Evolutionary conservation across 2,888 invertebrate species (phyloP).

Genomic region (Phragmatobia fuliginosa): DNA sequence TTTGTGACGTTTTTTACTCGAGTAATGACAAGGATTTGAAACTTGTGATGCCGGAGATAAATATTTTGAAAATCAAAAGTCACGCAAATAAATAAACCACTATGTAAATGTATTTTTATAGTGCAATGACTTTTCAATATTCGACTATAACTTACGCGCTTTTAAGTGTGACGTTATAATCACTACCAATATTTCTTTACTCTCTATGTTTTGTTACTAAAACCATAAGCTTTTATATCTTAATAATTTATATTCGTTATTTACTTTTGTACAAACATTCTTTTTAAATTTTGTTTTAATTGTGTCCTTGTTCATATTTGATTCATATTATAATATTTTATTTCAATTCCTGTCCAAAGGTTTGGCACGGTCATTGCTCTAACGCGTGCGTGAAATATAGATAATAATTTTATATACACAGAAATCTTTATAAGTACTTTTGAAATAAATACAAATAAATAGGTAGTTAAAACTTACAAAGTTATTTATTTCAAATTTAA

Average conservation of each 20-base stretch:
- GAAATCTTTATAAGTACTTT: conserved; percentile 20
- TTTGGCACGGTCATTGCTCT: conserved; percentile 58
- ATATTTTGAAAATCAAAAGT: neutral
- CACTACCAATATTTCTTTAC: conserved; percentile 27
- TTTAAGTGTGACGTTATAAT: conserved; percentile 24
- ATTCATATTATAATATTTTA: conserved; percentile 51
- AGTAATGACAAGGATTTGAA: neutral
- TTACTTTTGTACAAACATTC: conserved; percentile 67
- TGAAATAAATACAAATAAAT: conserved; percentile 7
- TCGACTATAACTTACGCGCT: conserved; percentile 44
- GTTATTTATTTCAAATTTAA: neutral
- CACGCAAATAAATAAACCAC: neutral
- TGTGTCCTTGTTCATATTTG: conserved; percentile 50
- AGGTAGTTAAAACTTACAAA: neutral
- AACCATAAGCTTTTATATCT: conserved; percentile 50
- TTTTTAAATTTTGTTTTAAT: conserved; percentile 54
- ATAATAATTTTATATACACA: conserved; percentile 48
- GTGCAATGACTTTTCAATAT: conserved; percentile 37
- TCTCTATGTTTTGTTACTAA: conserved; percentile 41
- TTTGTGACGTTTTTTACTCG: neutral
- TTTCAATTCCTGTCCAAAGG: conserved; percentile 74
- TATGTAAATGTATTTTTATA: neutral
- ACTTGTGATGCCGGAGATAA: neutral
- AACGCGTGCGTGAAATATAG: conserved; percentile 49
- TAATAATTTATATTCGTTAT: conserved; percentile 56